Conservation (phyloP, 2,113 vertebrate species). For the Pyrgilauda ruficollis region DNA sequence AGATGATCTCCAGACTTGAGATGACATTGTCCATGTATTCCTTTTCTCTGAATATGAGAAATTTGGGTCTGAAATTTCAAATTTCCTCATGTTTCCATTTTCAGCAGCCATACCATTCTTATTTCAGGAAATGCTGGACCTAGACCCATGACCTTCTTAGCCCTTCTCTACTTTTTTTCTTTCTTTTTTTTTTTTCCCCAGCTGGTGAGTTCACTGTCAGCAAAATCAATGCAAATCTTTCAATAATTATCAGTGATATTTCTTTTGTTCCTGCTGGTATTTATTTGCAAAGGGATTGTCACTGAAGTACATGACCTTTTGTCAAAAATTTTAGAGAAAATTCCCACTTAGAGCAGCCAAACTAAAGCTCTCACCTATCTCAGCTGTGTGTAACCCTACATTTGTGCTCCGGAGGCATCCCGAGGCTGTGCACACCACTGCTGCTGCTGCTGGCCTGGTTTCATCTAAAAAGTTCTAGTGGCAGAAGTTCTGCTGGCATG, state of each 20-base stretch:
- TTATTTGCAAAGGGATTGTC: conserved; percentile 24
- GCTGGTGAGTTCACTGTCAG: not conserved
- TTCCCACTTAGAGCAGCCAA: not conserved
- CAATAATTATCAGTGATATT: not conserved
- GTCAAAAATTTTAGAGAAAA: not conserved
- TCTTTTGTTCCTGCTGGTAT: not conserved
- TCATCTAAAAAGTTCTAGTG: not conserved
- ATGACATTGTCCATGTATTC: not conserved
- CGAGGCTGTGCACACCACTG: not conserved
- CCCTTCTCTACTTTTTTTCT: not conserved
- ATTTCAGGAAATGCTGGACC: not conserved
- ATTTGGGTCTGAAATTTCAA: not conserved
- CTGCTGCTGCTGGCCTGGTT: not conserved
- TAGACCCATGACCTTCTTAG: not conserved
- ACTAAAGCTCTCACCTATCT: not conserved
- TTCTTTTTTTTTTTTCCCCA: not conserved
- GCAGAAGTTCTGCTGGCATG: not conserved
- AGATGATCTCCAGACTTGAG: not conserved
- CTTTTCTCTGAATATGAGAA: not conserved
- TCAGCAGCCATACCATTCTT: not conserved
- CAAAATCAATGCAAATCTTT: not conserved
- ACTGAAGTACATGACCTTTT: not conserved
- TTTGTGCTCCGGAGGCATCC: not conserved
- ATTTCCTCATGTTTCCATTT: not conserved
- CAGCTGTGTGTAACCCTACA: not conserved